phyloP scores from a whole-genome alignment of 2,797 vertebrate genomes.

The Staurois parvus region DNA sequence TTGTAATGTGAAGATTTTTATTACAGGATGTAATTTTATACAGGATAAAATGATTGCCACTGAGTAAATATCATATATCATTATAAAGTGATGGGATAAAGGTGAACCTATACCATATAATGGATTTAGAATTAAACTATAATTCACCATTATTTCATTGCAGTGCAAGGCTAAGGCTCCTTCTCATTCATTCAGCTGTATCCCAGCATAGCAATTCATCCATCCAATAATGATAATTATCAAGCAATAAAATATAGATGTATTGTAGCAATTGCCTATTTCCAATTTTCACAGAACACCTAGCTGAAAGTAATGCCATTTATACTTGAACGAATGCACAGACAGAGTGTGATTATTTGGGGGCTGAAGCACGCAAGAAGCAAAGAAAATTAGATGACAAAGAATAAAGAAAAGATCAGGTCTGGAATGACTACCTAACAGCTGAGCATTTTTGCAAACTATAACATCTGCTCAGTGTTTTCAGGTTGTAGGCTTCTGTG shows the following conservation, averaged over 20 bases:
- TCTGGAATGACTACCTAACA: background rate
- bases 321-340: background rate
- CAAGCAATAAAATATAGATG: conserved; percentile 38
- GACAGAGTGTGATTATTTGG: background rate
- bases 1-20: background rate
- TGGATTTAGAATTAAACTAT: background rate
- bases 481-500: too few species aligned
- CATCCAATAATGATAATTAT: conserved; percentile 10
- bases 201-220: conserved; percentile 2
- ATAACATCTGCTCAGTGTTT: too few species aligned
- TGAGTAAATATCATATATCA: background rate
- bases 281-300: conserved; percentile 32
- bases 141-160: background rate
- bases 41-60: background rate
- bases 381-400: background rate
- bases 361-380: background rate
- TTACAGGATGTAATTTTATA: background rate
- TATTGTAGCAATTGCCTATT: conserved; percentile 23
- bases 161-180: background rate
- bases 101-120: background rate
- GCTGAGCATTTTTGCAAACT: too few species aligned
- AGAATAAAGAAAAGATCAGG: background rate
- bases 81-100: background rate
- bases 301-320: conserved; percentile 17
- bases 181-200: background rate